Conservation (phyloP, 1,140 invertebrate genomes). For the Hormaphis cornu region DNA sequence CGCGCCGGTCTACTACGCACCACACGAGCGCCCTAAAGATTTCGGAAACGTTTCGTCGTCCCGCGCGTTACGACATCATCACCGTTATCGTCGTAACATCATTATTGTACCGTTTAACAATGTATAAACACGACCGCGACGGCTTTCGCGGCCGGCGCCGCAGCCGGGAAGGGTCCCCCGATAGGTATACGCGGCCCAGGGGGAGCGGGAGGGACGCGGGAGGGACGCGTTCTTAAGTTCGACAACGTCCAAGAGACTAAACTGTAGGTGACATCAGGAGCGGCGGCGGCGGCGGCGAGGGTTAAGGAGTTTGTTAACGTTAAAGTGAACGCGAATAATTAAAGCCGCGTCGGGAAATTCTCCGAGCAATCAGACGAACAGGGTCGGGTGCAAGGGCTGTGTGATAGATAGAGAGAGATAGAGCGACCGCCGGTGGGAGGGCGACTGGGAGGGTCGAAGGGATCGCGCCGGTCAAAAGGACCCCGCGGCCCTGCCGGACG, state of each 20-base stretch:
- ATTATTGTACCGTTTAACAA: too few relatives aligned
- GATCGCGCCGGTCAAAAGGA: slow-evolving; percentile 6
- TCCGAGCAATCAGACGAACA: slow-evolving; percentile 29
- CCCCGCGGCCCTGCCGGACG: slow-evolving; percentile 20
- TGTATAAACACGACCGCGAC: too few relatives aligned
- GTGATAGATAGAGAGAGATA: too few relatives aligned
- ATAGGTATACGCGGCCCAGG: background rate
- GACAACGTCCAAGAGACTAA: slow-evolving; percentile 27
- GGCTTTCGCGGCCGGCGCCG: too few relatives aligned
- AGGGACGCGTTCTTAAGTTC: slow-evolving; percentile 20
- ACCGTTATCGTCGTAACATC: too few relatives aligned
- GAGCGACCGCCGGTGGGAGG: background rate
- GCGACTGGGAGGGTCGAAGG: background rate
- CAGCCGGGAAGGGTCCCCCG: too few relatives aligned
- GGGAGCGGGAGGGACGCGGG: background rate
- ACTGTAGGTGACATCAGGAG: slow-evolving; percentile 22
- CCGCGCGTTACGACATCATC: too few relatives aligned
- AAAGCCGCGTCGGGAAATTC: slow-evolving; percentile 24
- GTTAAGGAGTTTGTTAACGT: slow-evolving; percentile 33
- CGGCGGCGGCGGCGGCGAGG: background rate
- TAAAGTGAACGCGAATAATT: slow-evolving; percentile 32
- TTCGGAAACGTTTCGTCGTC: too few relatives aligned
- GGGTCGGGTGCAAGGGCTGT: too few relatives aligned
- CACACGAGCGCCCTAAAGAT: too few relatives aligned
- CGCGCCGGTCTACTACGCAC: too few relatives aligned